A percentile compares a stretch with the other conserved stretches of the same genome.
Conservation (phyloP, 2,888 invertebrate genomes). For the Formica aserva region DNA sequence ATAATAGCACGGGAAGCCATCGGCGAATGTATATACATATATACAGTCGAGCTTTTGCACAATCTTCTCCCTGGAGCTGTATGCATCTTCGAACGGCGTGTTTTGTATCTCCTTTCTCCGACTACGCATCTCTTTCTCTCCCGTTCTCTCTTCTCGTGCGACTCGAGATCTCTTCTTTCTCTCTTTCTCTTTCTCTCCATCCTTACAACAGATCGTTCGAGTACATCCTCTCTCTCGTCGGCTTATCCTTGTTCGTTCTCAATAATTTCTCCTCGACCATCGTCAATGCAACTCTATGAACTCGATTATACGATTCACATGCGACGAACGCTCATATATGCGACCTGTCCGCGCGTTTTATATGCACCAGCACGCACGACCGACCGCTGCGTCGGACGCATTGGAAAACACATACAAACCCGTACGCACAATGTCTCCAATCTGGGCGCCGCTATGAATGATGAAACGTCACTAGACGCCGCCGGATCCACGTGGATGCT, state of each 20-base stretch:
- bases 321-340: constrained; percentile 10
- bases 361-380: constrained; percentile 53
- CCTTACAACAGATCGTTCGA: not conserved
- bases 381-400: constrained; percentile 33
- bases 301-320: constrained; percentile 34
- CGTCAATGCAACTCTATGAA: constrained; percentile 39
- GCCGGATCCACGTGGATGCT: constrained; percentile 70
- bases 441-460: constrained; percentile 82
- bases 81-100: constrained; percentile 53
- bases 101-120: constrained; percentile 69
- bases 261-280: constrained; percentile 48
- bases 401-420: constrained; percentile 57
- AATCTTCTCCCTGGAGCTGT: constrained; percentile 64
- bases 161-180: constrained; percentile 24
- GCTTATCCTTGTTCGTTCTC: constrained; percentile 17
- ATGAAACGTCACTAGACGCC: constrained; percentile 72
- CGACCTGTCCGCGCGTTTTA: constrained; percentile 36
- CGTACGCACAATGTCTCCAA: constrained; percentile 62
- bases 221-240: constrained; percentile 48
- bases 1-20: constrained; percentile 73
- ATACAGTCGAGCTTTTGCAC: constrained; percentile 68
- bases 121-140: constrained; percentile 41
- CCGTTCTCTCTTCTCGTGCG: not conserved
- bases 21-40: constrained; percentile 63
- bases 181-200: not conserved